Evolutionary conservation across 1,140 invertebrate species (phyloP), one percentile per base, ranked within the genome.

Genomic region (Philaenus spumarius): DNA sequence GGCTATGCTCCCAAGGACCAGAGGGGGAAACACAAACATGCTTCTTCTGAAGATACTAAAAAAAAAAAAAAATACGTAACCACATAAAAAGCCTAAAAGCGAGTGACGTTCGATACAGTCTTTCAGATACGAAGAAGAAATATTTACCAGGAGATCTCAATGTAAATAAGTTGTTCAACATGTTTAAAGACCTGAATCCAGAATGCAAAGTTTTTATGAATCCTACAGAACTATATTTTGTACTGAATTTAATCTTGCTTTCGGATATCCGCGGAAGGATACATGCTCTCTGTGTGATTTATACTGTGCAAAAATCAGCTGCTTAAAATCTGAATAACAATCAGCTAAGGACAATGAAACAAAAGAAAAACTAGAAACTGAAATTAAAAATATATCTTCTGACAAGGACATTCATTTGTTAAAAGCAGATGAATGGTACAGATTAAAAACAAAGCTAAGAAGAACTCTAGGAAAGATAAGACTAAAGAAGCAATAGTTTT

Each of bases 161-260:
- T 34, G 42, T 53, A 34, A 54, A 52, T 20, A 59, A 53, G 6
- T 40, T 59, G 15, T 53, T 34, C 35, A 26, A 43, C 12, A 40
- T 57, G 37, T 76, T 50, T 73, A 70, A 11, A 66, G 55, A 57
- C 24, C 30, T 58, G 24, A n/a, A 61, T 50, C 59, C 59, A 42
- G 47, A 54, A 24, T 42, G 34, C 34, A 34, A 48, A 45, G 40
- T 58, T n/a, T 46, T 26, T 60, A 60, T 43, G 42, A 58, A 48
- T 59, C 24, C 20, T 62, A 42, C 50, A 40, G 46, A 61, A 23
- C 2, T 34, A 57, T 60, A 46, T 60, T 60, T 58, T 39, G 30
- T 42, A 40, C 58, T 22, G 51, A 58, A 23, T 61, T 61, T 22
- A 61, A 61, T 45, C 26, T 60, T n/a, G 26, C 45, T 23, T 60